These are phyloP conservation scores for Hydrotaea cyrtoneurina DNA, from an alignment of 2,888 invertebrate species.

Conservation along the genomic window DNA sequence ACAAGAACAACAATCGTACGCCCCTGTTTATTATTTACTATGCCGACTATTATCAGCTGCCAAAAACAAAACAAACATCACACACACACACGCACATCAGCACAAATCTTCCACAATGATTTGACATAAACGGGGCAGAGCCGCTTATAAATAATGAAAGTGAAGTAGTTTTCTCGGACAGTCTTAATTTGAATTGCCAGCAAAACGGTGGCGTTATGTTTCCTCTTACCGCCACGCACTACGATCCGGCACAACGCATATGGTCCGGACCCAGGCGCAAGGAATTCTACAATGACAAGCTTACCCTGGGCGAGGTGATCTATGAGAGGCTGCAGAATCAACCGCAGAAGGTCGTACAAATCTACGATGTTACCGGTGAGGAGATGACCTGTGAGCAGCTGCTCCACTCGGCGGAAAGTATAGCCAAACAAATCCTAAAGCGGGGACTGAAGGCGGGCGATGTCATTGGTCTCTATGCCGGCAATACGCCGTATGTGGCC, in stretches of 20 bases:
- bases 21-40: too few species aligned
- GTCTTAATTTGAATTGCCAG: not conserved
- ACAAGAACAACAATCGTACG: too few species aligned
- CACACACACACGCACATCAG: too few species aligned
- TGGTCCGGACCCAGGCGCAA: constrained; percentile 73
- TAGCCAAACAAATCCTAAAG: constrained; percentile 64
- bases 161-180: not conserved
- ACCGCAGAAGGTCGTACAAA: constrained; percentile 74
- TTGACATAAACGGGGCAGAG: too few species aligned
- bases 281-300: constrained; percentile 72
- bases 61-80: too few species aligned
- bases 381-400: constrained; percentile 72
- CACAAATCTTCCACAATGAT: too few species aligned
- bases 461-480: constrained; percentile 75
- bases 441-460: constrained; percentile 70
- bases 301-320: constrained; percentile 75
- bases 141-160: too few species aligned
- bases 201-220: constrained; percentile 4
- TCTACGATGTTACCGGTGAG: constrained; percentile 73
- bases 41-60: too few species aligned
- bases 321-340: constrained; percentile 69
- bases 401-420: constrained; percentile 64
- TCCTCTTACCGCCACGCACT: constrained; percentile 69
- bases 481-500: constrained; percentile 72
- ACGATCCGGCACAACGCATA: constrained; percentile 72